Conservation (phyloP, 2,113 vertebrate genomes). For the Melanerpes aurifrons region DNA sequence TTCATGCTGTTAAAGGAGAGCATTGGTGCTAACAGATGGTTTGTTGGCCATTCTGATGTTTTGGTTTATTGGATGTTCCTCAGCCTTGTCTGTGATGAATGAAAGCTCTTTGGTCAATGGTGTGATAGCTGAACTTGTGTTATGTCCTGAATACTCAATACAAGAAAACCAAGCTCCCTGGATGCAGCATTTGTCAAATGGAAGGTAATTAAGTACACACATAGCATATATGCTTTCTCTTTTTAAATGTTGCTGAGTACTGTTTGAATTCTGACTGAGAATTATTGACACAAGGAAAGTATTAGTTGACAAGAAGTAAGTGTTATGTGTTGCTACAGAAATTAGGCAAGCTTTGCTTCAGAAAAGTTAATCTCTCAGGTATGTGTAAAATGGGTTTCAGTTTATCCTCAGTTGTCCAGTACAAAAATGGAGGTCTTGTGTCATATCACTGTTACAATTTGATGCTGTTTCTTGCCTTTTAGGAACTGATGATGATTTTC, state of each 20-base stretch:
- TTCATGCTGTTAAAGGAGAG: conserved; percentile 38
- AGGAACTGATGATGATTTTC: background rate
- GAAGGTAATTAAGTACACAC: background rate
- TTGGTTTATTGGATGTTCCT: conserved; percentile 26
- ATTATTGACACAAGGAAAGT: background rate
- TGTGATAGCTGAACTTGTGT: background rate
- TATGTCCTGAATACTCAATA: background rate
- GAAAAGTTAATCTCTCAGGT: background rate
- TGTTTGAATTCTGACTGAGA: background rate
- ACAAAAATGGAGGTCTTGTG: background rate
- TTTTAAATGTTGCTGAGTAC: background rate
- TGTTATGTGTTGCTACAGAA: background rate
- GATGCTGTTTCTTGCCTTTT: background rate
- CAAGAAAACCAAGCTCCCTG: conserved; percentile 18
- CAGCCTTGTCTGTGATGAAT: conserved; percentile 8
- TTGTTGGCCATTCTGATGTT: conserved; percentile 14
- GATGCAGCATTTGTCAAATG: background rate
- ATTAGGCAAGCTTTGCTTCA: background rate
- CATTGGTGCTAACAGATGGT: background rate
- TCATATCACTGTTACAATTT: background rate
- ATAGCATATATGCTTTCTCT: background rate
- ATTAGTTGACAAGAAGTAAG: background rate
- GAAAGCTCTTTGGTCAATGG: background rate
- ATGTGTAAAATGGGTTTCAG: background rate
- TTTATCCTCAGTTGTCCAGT: background rate